Percentiles rank a stretch among this genome's conserved stretches.
Conservation (phyloP, 2,797 vertebrate species). For the Falco cherrug region DNA sequence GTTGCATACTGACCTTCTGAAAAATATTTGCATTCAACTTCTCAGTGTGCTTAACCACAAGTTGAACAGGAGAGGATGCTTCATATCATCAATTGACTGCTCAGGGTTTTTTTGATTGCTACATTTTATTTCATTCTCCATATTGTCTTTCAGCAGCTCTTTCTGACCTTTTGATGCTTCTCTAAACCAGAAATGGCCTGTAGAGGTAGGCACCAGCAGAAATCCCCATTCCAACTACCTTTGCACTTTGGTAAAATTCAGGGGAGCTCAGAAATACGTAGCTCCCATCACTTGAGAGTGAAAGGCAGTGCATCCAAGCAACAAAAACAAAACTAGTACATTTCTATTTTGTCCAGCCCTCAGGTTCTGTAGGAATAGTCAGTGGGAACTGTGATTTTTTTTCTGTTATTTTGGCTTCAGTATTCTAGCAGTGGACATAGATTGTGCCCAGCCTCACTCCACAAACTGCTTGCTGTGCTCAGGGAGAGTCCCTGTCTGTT, state of each 20-base stretch:
- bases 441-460: neutral
- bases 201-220: neutral
- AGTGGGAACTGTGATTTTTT: neutral
- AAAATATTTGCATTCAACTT: neutral
- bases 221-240: neutral
- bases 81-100: neutral
- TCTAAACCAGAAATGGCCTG: neutral
- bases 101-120: fast-evolving
- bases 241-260: neutral
- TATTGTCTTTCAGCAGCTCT: neutral
- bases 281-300: neutral
- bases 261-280: neutral
- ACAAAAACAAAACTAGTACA: neutral
- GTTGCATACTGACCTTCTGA: neutral
- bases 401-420: neutral
- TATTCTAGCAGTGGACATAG: neutral
- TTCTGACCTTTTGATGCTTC: neutral
- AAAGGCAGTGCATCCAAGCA: neutral
- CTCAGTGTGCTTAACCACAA: neutral
- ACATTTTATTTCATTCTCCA: neutral
- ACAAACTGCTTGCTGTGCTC: neutral
- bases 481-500: neutral
- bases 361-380: neutral
- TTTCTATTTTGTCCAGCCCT: neutral
- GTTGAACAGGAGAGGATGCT: neutral